Base-by-base conservation (phyloP, 2,797 vertebrate species). In the Cossypha polioptera region DNA sequence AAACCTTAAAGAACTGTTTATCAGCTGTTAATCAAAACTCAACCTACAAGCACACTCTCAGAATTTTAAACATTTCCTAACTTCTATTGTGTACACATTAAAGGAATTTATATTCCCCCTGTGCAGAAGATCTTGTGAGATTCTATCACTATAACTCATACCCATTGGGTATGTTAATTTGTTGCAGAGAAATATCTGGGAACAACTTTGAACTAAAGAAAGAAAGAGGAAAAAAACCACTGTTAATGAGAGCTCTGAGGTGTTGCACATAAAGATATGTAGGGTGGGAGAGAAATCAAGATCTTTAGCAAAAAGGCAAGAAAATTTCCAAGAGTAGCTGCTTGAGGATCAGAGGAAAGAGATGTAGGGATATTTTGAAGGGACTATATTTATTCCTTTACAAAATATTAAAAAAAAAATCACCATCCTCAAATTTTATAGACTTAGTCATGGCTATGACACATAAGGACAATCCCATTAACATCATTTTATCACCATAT, bases 21-120 rank as follows among this genome's bases (percentile, higher is more conserved):
- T 94, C 73, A 84, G 66, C 61, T 80, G 58, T 84, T 92, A 87
- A 93, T 92, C 90, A 55, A 88, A 95, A 73, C 62, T 89, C 78
- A 75, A 68, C 73, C 42, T 73, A 81, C 31, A 90, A 90, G 17
- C 85, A 85, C 45, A n/a, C 87, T 75, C 73, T 80, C 88, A 78
- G 72, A 77, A 95, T 94, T 84, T 80, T 85, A 92, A 97, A 74
- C 5, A 26, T 87, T 75, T 77, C 62, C 58, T 25, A 26, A 33
- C 13, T 92, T 78, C 59, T 40, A 26, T 55, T 71, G 40, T 67
- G 65, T 71, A 36, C 26, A 6, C 63, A 83, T 59, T 66, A 81
- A 91, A 92, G 72, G 51, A 88, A 84, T 97, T 86, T 79, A 62
- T 78, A 90, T 86, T 92, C 40, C 13, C 72, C 78, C 92, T 72